Percentiles rank a stretch among this genome's conserved stretches.
Evolutionary conservation across 2,888 invertebrate species (phyloP).

Genomic region (Polyommatus iphigenia): DNA sequence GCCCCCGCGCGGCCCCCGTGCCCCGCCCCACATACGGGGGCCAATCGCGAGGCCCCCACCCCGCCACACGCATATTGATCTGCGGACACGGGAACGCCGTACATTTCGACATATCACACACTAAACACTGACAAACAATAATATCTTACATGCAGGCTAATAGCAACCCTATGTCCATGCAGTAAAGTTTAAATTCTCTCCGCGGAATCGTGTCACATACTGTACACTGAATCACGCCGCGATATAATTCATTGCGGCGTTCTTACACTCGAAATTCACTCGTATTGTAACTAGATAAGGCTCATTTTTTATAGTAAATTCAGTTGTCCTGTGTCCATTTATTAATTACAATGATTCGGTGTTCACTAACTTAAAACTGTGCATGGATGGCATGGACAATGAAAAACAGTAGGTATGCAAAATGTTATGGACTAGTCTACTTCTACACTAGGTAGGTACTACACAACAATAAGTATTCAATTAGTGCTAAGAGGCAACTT

Average conservation of each 20-base stretch:
- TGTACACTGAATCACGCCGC: conserved; percentile 42
- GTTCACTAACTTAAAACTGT: background rate
- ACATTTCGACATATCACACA: conserved; percentile 80
- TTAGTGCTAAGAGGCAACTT: background rate
- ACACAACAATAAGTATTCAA: no score
- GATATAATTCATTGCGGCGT: conserved; percentile 45
- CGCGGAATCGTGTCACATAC: conserved; percentile 43
- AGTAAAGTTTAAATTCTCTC: conserved; percentile 43
- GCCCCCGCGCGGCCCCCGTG: conserved; percentile 42
- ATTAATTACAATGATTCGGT: background rate
- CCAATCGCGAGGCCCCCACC: conserved; percentile 75
- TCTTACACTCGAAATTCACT: conserved; percentile 22
- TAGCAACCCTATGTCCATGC: conserved; percentile 39
- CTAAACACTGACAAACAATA: conserved; percentile 78
- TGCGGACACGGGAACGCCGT: conserved; percentile 76
- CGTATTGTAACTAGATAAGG: conserved; percentile 16
- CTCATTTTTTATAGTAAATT: background rate
- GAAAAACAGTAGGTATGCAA: background rate
- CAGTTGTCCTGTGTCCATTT: background rate
- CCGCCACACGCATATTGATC: conserved; percentile 80
- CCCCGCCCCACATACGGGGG: conserved; percentile 73
- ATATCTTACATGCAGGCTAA: conserved; percentile 50
- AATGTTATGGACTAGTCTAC: background rate
- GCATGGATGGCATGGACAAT: background rate
- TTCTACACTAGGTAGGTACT: no score